Conservation (phyloP, 2,888 invertebrate species). For the Scaptomyza tumidula region DNA sequence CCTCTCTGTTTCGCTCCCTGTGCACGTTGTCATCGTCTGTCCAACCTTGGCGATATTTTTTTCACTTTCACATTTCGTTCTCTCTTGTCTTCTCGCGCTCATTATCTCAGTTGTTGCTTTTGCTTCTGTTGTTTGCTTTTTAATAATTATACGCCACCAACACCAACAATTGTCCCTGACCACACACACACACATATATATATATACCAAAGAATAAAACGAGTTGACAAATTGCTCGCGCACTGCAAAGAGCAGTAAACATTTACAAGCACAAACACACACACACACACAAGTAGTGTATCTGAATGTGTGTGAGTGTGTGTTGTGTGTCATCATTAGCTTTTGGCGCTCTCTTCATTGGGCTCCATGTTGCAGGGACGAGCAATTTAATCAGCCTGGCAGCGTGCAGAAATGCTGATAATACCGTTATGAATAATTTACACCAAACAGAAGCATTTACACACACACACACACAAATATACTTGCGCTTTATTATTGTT, state of each 20-base stretch:
- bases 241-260: conserved; percentile 9
- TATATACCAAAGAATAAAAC: conserved; percentile 6
- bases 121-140: conserved; percentile 59
- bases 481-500: conserved; percentile 45
- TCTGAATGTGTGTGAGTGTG: conserved; percentile 6
- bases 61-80: conserved; percentile 61
- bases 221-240: conserved; percentile 69
- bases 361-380: conserved; percentile 24
- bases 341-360: conserved; percentile 30
- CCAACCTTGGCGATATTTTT: conserved; percentile 61
- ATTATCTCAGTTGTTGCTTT: conserved; percentile 73
- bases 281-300: background rate
- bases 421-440: conserved; percentile 78
- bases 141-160: conserved; percentile 65
- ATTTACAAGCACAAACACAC: conserved; percentile 16
- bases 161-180: conserved; percentile 77
- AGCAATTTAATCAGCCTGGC: conserved; percentile 76
- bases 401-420: conserved; percentile 72
- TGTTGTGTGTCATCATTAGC: conserved; percentile 58
- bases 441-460: conserved; percentile 38
- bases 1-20: background rate
- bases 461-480: conserved; percentile 4
- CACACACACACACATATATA: conserved; percentile 37
- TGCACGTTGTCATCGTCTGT: conserved; percentile 55
- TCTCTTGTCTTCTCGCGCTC: conserved; percentile 53